Conservation (phyloP, 2,888 invertebrate species). For the Melieria omissa region DNA sequence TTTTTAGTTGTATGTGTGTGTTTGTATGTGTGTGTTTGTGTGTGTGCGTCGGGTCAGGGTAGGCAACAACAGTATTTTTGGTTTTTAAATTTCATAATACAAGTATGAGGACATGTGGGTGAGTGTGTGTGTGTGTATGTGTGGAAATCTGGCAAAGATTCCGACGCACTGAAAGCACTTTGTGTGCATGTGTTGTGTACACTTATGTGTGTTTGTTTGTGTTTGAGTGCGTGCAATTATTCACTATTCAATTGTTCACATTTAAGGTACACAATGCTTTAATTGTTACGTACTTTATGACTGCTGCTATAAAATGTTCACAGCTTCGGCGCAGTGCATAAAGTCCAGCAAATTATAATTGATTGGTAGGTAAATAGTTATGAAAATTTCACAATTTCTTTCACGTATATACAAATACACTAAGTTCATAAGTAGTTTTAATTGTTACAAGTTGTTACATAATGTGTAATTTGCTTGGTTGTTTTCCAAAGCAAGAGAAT, state of each 20-base stretch:
- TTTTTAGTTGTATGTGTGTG: conserved; percentile 32
- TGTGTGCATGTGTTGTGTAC: conserved; percentile 31
- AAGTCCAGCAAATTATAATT: conserved; percentile 62
- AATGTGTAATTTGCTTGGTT: no score
- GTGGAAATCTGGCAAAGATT: not conserved
- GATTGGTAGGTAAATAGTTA: conserved; percentile 62
- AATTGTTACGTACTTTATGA: conserved; percentile 48
- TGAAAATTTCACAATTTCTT: conserved; percentile 9
- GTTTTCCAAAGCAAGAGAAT: no score
- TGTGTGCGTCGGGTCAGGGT: conserved; percentile 15
- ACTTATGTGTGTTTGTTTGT: conserved; percentile 37
- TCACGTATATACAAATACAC: conserved; percentile 32
- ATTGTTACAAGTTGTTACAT: not conserved
- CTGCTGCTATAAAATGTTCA: conserved; percentile 34
- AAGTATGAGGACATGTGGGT: no score
- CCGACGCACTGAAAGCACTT: conserved; percentile 19
- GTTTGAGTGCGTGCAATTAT: conserved; percentile 18
- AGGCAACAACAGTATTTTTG: no score
- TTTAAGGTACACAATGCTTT: conserved; percentile 54
- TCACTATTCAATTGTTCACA: conserved; percentile 42
- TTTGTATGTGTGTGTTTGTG: conserved; percentile 40
- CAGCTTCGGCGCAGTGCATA: conserved; percentile 21
- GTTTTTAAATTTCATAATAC: no score
- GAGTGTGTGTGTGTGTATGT: no score
- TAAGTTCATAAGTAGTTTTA: not conserved